These are phyloP conservation scores for Limenitis camilla DNA, from an alignment of 2,888 invertebrate species.

Conservation along the genomic window DNA sequence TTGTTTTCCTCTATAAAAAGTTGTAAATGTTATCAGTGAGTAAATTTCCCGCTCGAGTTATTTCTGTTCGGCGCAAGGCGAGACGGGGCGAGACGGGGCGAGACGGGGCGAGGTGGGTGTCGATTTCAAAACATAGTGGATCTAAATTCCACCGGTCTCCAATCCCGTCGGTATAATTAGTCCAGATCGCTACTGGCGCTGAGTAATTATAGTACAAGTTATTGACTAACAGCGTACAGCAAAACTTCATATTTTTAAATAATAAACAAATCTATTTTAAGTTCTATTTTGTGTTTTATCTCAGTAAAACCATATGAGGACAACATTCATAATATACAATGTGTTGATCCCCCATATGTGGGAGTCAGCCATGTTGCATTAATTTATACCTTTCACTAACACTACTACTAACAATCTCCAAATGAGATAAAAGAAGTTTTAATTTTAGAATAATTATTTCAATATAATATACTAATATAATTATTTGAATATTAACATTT, in stretches of 20 bases:
- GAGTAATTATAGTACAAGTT: slow-evolving; percentile 14
- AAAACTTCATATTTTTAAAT: not conserved
- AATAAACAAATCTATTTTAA: not conserved
- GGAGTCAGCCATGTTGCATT: too few relatives aligned
- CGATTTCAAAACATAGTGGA: slow-evolving; percentile 31
- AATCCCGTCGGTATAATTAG: slow-evolving; percentile 25
- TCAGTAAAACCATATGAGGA: not conserved
- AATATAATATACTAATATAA: too few relatives aligned
- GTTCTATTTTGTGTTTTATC: not conserved
- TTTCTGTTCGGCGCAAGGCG: not conserved
- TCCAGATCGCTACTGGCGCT: slow-evolving; percentile 22
- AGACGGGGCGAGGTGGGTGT: slow-evolving; percentile 8
- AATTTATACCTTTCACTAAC: too few relatives aligned
- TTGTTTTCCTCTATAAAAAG: too few relatives aligned
- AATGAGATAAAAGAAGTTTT: too few relatives aligned
- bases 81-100: not conserved
- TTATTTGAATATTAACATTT: too few relatives aligned
- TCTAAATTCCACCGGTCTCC: slow-evolving; percentile 21
- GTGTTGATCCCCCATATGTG: too few relatives aligned
- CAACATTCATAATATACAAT: too few relatives aligned
- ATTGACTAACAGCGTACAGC: not conserved
- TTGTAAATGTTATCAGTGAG: too few relatives aligned
- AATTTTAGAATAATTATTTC: too few relatives aligned
- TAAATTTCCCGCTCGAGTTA: too few relatives aligned
- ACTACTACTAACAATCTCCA: too few relatives aligned